phyloP scores from a whole-genome alignment of 2,113 vertebrate genomes.

The Gulo gulo region DNA sequence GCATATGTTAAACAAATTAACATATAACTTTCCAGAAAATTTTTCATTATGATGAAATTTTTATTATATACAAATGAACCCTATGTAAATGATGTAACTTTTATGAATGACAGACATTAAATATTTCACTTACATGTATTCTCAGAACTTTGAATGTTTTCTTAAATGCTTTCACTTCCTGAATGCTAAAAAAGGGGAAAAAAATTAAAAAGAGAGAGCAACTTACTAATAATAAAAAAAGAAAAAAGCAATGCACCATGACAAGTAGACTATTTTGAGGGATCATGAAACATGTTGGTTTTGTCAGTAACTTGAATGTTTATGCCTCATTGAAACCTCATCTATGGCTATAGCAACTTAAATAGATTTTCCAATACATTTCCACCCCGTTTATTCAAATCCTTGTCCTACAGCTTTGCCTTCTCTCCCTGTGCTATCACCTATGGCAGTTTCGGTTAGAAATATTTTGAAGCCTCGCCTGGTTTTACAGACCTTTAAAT shows the following conservation, averaged over 20 bases:
- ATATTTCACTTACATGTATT: slow-evolving; percentile 84
- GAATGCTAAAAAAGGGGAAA: slow-evolving; percentile 69
- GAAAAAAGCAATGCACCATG: slow-evolving; percentile 48
- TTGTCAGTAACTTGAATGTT: slow-evolving; percentile 57
- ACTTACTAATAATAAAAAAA: slow-evolving; percentile 15
- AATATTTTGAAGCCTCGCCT: slow-evolving; percentile 60
- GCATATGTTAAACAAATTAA: slow-evolving; percentile 85
- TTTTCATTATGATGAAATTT: slow-evolving; percentile 86
- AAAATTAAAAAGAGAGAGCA: neutral
- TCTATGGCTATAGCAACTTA: neutral
- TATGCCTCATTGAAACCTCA: slow-evolving; percentile 71
- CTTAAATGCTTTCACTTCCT: slow-evolving; percentile 78
- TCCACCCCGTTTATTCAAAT: slow-evolving; percentile 23
- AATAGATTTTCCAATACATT: slow-evolving; percentile 46
- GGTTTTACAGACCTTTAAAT: slow-evolving; percentile 65
- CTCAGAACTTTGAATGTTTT: slow-evolving; percentile 86
- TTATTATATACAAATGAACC: slow-evolving; percentile 87
- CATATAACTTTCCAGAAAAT: slow-evolving; percentile 84
- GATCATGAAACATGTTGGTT: slow-evolving; percentile 50
- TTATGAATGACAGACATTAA: slow-evolving; percentile 87
- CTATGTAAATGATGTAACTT: slow-evolving; percentile 87
- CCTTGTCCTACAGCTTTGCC: neutral
- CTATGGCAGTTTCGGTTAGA: slow-evolving; percentile 44
- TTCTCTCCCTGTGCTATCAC: slow-evolving; percentile 24
- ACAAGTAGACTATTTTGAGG: slow-evolving; percentile 56